Base-by-base conservation (phyloP, 1,140 invertebrate species). In the Bathynomus jamesi region DNA sequence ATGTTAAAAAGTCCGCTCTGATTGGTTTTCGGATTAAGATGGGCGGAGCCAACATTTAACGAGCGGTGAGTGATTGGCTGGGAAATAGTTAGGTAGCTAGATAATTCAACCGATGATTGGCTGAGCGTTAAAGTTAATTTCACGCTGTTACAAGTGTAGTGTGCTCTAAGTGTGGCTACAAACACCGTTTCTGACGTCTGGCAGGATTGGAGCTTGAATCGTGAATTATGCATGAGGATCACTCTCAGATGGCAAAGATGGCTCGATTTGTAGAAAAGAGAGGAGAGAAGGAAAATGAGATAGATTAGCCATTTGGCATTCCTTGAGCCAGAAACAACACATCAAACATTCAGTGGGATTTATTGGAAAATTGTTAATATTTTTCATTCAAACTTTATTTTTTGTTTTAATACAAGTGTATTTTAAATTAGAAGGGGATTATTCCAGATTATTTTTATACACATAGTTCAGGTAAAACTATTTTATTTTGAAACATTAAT, bases 291-390 rank as follows among this genome's bases (percentile, higher is more conserved):
- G 40, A 53, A 53, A 53, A 53, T 53, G 40, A 53, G 40, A 53
- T 53, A 53, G 40, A 53, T 53, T 53, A 53, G 40, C 40, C 40
- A 53, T 53, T 53, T 53, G 40, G 40, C 40, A 53, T 53, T 53
- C 40, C 40, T 53, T 53, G 40, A 53, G 40, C 40, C 40, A 11
- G 21, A 53, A 53, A 53, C 40, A 53, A 11, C 13, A 53, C 40
- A 53, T 53, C 40, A 53, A 53, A 53, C 40, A 53, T 21, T 53
- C 40, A 53, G 11, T 17, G 13, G 40, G 40, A 53, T 53, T 53
- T 53, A 53, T 53, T 53, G 40, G 40, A 53, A 53, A 53, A 17
- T 53, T 17, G 13, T 53, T 21, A 53, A 53, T 53, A 53, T 53
- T 53, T 53, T 53, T 53, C 40, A 53, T 53, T 53, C 40, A 53